Evolutionary conservation across 1,140 invertebrate genomes (phyloP).

Genomic region (Nephila pilipes): DNA sequence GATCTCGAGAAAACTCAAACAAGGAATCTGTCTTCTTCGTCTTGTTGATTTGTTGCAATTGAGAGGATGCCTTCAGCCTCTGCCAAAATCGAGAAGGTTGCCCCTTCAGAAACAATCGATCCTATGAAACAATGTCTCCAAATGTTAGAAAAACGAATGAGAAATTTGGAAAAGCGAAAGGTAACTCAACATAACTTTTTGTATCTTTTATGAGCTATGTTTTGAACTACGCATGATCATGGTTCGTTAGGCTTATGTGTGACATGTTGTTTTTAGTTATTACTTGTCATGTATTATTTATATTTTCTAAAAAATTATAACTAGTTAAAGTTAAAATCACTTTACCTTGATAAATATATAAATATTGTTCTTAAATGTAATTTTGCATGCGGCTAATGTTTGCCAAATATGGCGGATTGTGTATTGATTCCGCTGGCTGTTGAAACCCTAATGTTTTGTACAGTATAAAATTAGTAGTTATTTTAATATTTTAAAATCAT

Average conservation of each 20-base stretch:
- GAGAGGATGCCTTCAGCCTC: slow-evolving; percentile 72
- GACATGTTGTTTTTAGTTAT: neutral
- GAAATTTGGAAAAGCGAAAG: slow-evolving; percentile 97
- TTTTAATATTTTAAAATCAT: neutral
- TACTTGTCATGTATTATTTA: neutral
- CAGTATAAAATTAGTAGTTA: neutral
- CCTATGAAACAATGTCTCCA: slow-evolving; percentile 90
- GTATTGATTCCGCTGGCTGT: slow-evolving; percentile 41
- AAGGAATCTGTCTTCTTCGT: slow-evolving; percentile 44
- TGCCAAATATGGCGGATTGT: slow-evolving; percentile 63
- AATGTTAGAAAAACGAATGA: slow-evolving; percentile 95
- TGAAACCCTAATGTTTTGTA: neutral
- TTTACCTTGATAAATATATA: neutral
- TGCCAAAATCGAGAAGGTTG: slow-evolving; percentile 78
- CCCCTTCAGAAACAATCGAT: slow-evolving; percentile 86
- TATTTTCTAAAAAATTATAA: neutral
- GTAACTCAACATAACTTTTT: slow-evolving; percentile 82
- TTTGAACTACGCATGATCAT: slow-evolving; percentile 63
- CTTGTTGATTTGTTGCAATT: neutral
- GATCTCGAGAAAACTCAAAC: neutral
- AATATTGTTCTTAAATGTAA: neutral
- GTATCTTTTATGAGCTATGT: neutral
- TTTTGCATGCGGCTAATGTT: neutral
- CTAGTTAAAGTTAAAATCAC: too few species aligned
- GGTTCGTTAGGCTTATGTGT: slow-evolving; percentile 67